These are phyloP conservation scores for Sthenelais limicola DNA, from an alignment of 2,888 invertebrate species.

Conservation along the genomic window DNA sequence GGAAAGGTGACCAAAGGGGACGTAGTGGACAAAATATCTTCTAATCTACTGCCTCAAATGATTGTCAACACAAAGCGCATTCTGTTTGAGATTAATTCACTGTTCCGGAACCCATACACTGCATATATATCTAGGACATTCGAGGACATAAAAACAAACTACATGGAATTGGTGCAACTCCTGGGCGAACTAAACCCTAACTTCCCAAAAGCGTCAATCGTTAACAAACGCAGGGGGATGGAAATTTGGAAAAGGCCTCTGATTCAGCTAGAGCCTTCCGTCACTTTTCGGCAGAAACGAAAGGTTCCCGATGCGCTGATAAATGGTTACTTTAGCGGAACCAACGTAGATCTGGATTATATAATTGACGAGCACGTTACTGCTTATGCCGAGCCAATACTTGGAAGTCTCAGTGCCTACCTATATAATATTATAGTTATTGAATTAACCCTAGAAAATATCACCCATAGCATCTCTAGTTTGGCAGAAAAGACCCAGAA, in stretches of 20 bases:
- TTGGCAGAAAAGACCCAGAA: too few species aligned
- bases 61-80: not conserved
- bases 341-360: not conserved
- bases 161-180: not conserved
- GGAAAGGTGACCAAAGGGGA: constrained; percentile 2
- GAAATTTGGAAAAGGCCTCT: not conserved
- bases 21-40: not conserved
- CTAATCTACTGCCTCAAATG: not conserved
- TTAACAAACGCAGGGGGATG: not conserved
- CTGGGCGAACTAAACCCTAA: not conserved
- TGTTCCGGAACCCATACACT: not conserved
- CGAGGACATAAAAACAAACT: not conserved
- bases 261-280: not conserved
- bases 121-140: not conserved
- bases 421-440: too few species aligned
- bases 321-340: not conserved
- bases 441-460: too few species aligned
- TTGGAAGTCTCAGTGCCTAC: not conserved
- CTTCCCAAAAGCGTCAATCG: not conserved
- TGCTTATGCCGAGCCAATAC: constrained; percentile 6
- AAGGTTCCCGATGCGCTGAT: too few species aligned
- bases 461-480: too few species aligned
- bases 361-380: constrained; percentile 12
- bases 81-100: not conserved
- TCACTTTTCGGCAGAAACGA: too few species aligned